A percentile compares a stretch with the other conserved stretches of the same genome.
phyloP scores from a whole-genome alignment of 2,797 vertebrate species.

The Pangasius mekongensis region DNA sequence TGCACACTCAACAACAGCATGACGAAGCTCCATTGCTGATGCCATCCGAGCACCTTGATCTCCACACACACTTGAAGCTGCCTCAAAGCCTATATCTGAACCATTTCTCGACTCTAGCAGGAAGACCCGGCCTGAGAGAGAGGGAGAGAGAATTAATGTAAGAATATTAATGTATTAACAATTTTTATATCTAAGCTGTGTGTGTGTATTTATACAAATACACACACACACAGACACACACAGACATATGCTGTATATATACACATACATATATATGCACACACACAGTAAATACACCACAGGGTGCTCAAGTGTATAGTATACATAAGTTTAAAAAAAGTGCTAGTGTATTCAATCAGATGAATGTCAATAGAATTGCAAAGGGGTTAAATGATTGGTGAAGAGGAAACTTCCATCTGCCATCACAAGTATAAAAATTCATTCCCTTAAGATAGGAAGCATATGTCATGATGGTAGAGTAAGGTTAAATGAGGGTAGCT shows the following conservation, averaged over 20 bases:
- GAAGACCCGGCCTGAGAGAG: conserved; percentile 85
- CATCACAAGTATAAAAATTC: not conserved
- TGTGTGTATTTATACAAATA: not conserved
- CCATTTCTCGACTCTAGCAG: conserved; percentile 80
- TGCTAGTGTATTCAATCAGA: not conserved
- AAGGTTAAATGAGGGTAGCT: conserved; percentile 18
- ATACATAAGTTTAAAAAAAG: not conserved
- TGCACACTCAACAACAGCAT: conserved; percentile 84
- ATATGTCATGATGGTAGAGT: not conserved
- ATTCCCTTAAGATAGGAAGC: not conserved
- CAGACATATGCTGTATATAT: no score
- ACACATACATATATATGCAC: no score
- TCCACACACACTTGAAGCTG: conserved; percentile 77
- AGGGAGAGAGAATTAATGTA: conserved; percentile 39
- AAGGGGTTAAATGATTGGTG: not conserved
- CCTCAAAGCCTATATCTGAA: conserved; percentile 72
- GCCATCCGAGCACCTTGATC: conserved; percentile 80
- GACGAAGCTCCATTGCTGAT: conserved; percentile 82
- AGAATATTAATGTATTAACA: not conserved
- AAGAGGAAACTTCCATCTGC: not conserved
- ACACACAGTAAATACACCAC: no score
- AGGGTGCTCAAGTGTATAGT: not conserved
- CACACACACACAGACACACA: no score
- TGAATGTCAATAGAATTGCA: not conserved
- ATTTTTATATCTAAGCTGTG: not conserved